Evolutionary conservation across 2,113 vertebrate genomes (phyloP).

Genomic region (Hyperopisus bebe): DNA sequence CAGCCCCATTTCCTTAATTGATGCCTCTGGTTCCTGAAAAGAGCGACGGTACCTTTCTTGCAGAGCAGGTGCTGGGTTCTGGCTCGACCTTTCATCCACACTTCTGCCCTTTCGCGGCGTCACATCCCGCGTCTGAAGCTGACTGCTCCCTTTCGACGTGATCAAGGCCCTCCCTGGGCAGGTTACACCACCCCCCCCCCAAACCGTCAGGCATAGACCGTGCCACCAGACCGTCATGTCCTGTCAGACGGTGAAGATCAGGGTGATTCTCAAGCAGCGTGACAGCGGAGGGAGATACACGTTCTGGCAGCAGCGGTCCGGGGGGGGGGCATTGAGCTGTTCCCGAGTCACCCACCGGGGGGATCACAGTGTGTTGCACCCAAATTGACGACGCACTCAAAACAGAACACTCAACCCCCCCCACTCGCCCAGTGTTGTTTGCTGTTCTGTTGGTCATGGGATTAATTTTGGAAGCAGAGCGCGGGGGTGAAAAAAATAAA

Average conservation of each 20-base stretch:
- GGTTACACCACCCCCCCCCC: conserved; percentile 40
- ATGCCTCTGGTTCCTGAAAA: background rate
- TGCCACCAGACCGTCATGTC: conserved; percentile 51
- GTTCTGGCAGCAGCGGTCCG: conserved; percentile 16
- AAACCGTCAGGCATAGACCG: conserved; percentile 36
- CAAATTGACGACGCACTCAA: conserved; percentile 1
- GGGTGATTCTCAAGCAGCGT: background rate
- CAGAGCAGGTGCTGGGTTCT: background rate
- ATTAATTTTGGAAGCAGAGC: conserved; percentile 75
- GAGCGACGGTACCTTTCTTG: background rate
- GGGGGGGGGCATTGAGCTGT: conserved; percentile 27
- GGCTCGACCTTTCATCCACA: background rate
- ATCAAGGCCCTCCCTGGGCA: conserved; percentile 57
- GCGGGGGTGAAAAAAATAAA: conserved; percentile 62
- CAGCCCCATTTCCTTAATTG: background rate
- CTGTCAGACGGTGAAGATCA: conserved; percentile 42
- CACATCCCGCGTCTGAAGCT: conserved; percentile 49
- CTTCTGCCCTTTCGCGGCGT: conserved; percentile 22
- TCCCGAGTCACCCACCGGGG: background rate
- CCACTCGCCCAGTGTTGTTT: conserved; percentile 55
- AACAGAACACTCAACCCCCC: conserved; percentile 11
- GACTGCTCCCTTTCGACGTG: conserved; percentile 48
- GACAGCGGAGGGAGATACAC: conserved; percentile 22
- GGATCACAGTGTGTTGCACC: background rate
- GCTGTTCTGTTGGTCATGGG: conserved; percentile 71